Percentiles rank a stretch among this genome's conserved stretches.
These are phyloP conservation scores for Megaleporinus macrocephalus DNA, from an alignment of 2,113 vertebrate genomes.

Conservation along the genomic window DNA sequence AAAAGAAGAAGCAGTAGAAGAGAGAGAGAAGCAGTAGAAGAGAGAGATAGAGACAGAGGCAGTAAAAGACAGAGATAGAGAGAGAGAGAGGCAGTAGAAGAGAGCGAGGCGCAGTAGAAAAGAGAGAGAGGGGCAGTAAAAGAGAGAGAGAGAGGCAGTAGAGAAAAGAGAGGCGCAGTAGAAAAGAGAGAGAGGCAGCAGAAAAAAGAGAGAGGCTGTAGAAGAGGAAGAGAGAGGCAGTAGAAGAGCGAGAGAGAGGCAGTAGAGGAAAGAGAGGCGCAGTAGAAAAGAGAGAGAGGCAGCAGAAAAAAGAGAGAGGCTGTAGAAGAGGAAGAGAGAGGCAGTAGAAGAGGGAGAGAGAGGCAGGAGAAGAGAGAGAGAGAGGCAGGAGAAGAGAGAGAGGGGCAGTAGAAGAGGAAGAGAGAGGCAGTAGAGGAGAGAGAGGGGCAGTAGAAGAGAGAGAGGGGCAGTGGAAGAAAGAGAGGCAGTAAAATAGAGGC, in stretches of 20 bases:
- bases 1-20: neutral
- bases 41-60: neutral
- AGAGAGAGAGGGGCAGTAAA: conserved; percentile 30
- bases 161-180: neutral
- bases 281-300: conserved; percentile 30
- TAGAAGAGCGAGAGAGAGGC: neutral
- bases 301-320: neutral
- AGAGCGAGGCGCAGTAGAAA: too few relatives aligned
- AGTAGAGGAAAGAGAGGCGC: neutral
- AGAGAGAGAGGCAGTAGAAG: neutral
- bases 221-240: neutral
- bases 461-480: conserved; percentile 5
- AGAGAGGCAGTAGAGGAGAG: neutral
- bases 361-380: conserved; percentile 30
- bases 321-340: neutral
- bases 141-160: neutral
- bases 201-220: conserved; percentile 29
- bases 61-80: too few relatives aligned
- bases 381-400: conserved; percentile 4
- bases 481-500: too few relatives aligned
- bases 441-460: conserved; percentile 21
- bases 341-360: neutral
- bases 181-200: neutral
- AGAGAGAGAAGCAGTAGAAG: conserved; percentile 11
- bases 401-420: neutral